Base-by-base conservation (phyloP, 2,113 vertebrate genomes). In the Caranx melampygus region DNA sequence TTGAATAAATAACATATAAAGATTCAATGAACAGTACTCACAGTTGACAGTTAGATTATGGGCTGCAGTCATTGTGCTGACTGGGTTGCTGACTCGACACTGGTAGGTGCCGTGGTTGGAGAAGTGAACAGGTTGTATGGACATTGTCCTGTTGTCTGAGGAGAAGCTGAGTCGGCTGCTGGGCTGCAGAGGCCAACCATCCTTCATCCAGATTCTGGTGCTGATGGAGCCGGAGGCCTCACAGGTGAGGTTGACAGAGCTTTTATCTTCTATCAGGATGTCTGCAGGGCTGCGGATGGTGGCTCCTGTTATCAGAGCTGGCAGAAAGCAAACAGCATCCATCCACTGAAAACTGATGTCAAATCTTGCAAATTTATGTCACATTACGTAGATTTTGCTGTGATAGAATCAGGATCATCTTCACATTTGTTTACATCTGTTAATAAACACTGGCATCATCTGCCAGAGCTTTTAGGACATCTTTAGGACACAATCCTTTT, bases 21-120 rank as follows among this genome's bases (percentile, higher is more conserved):
- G n/a, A n/a, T 66, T 40, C 40, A 42, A 10, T 21, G 11, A 58
- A 31, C 47, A 49, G 42, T 62, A 88, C 91, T 92, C 70, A 95
- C 93, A 94, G 85, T 90, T 93, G 31, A 95, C 88, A n/a, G 59
- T 89, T 64, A 95, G 87, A 10, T 62, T 70, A 31, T 87, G 44
- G 18, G 5, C 55, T 0, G 54, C 88, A 0, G 83, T 89, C 72
- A 72, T 49, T 14, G 21, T 68, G 87, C 84, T 93, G 74, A 93
- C 55, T 0, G 83, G 91, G 87, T 93, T 94, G 79, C 89, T 92
- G 85, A 93, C 74, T 15, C 5, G 79, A 82, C 93, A 95, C 49
- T 76, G 63, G 77, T 91, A 94, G 75, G 57, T 73, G 42, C 92
- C 90, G 3, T 75, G 78, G 72, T 85, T 69, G 68, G 77, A 65